Base-by-base conservation (phyloP, 35 echinoderm and acorn worm genomes). In the Hemicentrotus pulcherrimus region DNA sequence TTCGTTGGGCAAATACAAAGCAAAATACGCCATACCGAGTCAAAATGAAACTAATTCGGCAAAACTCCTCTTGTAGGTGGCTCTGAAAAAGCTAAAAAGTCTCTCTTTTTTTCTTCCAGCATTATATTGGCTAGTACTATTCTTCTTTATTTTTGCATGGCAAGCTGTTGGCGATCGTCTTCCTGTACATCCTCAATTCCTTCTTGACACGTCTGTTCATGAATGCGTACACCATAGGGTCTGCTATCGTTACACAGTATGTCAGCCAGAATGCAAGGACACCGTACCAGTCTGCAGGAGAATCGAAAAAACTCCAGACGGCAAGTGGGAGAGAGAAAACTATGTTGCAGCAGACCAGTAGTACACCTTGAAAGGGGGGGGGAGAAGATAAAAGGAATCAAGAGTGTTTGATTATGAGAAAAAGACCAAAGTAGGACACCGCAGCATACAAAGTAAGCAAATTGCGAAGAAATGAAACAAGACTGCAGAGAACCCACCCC, bases 131-230 rank as follows among this genome's bases (percentile, higher is more conserved):
- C 15, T 55, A 55, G 50, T 1, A 6, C 65, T 78, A 78, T 22
- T 78, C 65, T 22, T 6, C 65, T 78, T 78, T 78, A n/a, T 18
- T 28, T 78, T 22, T 78, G 65, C 65, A 78, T 24, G 65, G 28
- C 28, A 24, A 78, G 22, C 65, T 28, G 28, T 78, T 78, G 65
- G 65, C 65, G 22, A 78, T 78, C 2, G 24, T 8, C 19, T 78
- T 78, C 65, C 24, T 78, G 19, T 78, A 78, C 65, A 78, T 78
- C 0, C 22, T 15, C 18, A 78, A 18, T 78, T 78, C 65, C 19
- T 78, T 78, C 24, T 78, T 78, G 28, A 78, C 65, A n/a, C 65
- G 65, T 78, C 65, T 78, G 65, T 78, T 78, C 65, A 78, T 78
- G 22, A 78, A 78, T 4, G 65, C 65, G 65, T 78, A 78, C 28